Evolutionary conservation across 2,113 vertebrate species (phyloP).

Genomic region (Podocnemis expansa): DNA sequence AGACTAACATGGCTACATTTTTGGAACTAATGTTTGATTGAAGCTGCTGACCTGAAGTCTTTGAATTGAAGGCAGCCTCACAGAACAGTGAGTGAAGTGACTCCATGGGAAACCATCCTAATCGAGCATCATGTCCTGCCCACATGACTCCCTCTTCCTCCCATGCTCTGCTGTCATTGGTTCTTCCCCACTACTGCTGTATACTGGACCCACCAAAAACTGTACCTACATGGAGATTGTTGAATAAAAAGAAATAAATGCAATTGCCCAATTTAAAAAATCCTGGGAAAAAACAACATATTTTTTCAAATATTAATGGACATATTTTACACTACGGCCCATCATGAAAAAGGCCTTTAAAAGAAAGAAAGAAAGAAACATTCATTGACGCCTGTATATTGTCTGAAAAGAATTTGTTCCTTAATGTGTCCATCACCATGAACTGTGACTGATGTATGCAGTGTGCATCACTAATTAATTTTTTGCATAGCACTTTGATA

Average conservation of each 20-base stretch:
- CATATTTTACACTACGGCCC: background rate
- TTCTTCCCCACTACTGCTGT: background rate
- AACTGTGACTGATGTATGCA: background rate
- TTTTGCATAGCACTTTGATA: background rate
- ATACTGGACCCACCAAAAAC: rapidly evolving
- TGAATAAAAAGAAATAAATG: background rate
- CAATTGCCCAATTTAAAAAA: background rate
- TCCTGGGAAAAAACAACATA: background rate
- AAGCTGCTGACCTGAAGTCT: background rate
- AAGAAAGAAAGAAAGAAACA: background rate
- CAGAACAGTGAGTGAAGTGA: background rate
- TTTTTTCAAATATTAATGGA: background rate
- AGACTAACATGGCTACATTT: no score
- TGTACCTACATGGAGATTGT: rapidly evolving
- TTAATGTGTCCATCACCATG: background rate
- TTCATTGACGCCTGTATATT: background rate
- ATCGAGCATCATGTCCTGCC: background rate
- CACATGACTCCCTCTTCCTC: background rate
- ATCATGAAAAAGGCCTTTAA: background rate
- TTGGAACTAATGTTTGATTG: background rate
- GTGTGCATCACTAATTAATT: background rate
- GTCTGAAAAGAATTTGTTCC: background rate
- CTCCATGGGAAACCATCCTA: background rate
- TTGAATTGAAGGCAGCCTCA: background rate
- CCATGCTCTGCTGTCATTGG: background rate